Evolutionary conservation across 2,888 invertebrate genomes (phyloP).

Genomic region (Plagodis dolabraria): DNA sequence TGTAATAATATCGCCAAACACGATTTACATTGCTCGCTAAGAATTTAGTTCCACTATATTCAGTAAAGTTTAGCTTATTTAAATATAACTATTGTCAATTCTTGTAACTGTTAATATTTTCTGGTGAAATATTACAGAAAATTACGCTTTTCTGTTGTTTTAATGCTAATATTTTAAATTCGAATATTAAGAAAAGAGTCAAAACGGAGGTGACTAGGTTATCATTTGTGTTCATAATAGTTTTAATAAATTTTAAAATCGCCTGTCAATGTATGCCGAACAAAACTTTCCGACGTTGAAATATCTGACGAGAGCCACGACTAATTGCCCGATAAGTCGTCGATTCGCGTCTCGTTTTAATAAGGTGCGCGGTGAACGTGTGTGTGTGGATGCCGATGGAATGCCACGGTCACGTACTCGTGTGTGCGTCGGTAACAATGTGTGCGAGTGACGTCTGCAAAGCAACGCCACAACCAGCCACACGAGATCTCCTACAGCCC

Average conservation of each 20-base stretch:
- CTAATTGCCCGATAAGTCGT: conserved; percentile 85
- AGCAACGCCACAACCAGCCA: conserved; percentile 61
- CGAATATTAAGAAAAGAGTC: too few species aligned
- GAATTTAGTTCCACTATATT: conserved; percentile 34
- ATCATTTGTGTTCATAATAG: conserved; percentile 1
- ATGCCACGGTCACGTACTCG: conserved; percentile 76
- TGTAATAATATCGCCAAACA: conserved; percentile 36
- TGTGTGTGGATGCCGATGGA: conserved; percentile 79
- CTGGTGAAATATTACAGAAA: not conserved
- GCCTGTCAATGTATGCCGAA: conserved; percentile 66
- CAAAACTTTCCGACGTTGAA: conserved; percentile 57
- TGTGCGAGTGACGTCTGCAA: conserved; percentile 83
- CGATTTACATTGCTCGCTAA: conserved; percentile 61
- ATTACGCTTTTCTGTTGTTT: too few species aligned
- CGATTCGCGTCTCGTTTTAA: conserved; percentile 85
- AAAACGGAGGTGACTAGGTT: too few species aligned
- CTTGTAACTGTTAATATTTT: not conserved
- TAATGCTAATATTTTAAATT: too few species aligned
- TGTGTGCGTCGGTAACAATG: conserved; percentile 60
- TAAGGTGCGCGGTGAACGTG: conserved; percentile 80
- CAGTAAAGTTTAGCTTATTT: not conserved
- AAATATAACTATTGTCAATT: not conserved
- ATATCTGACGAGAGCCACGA: conserved; percentile 76
- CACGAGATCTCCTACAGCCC: conserved; percentile 55
- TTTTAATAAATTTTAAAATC: conserved; percentile 32